Base-by-base conservation (phyloP, 2,888 invertebrate genomes). In the Acanthosepion pharaonis region DNA sequence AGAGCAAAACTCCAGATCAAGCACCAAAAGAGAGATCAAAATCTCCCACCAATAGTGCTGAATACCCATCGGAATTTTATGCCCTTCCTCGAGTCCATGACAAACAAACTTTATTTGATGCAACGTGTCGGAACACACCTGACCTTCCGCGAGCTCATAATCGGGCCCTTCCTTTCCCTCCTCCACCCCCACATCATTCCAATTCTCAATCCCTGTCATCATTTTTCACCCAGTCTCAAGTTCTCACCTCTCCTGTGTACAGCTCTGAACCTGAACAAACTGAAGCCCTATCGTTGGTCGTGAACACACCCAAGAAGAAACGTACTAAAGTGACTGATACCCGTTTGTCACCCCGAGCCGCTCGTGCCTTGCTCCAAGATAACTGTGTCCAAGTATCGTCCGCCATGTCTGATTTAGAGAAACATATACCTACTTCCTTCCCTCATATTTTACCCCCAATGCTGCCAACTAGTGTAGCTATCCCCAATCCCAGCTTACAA, bases 401-500 rank as follows among this genome's bases (percentile, higher is more conserved):
- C 49, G 95, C 96, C 53, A 95, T 96, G 94, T 95, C 95, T 49
- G 96, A 96, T 92, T 95, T 95, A 42, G 96, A 96, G 49, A 95
- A 95, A 94, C 95, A 94, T 55, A 95, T 91, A 92, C 91, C 94
- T 91, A 55, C 94, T 53, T 94, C 95, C 48, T 98, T 98, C 96
- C 98, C 98, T 94, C 98, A 99, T 95, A 98, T 99, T 98, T 98
- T 99, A 98, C 98, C 98, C 96, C 98, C 98, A 96, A 98, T 99
- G 97, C 98, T 99, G 97, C 99, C 99, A 18, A 99, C 99, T 95
- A 99, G 99, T 95, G 99, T 99, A 97, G 99, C 99, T 97, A 99
- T 99, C 97, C 99, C 99, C 95, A 99, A 99, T 98, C 99, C 99
- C 95, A 98, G 99, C 97, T 98, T 99, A 96, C 99, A 99, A 94